Evolutionary conservation across 2,797 vertebrate species (phyloP), one percentile per base, ranked within the genome.

Genomic region (Xerus rutilus): DNA sequence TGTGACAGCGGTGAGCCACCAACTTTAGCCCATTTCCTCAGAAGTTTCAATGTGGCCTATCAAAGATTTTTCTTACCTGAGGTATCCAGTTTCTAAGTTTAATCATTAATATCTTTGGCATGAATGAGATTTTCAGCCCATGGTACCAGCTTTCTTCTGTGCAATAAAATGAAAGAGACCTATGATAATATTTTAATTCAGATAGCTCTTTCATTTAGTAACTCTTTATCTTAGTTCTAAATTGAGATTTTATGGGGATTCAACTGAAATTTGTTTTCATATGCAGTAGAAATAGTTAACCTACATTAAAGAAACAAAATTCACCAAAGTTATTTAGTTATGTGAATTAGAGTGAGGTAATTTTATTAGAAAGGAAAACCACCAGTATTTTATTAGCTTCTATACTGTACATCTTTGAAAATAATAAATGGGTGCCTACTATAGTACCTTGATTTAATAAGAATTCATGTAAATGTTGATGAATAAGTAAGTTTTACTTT

Each of bases 401-500:
- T n/a, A 1, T 86, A 70, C 12, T 83, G 11, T 62, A 20, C 39
- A 43, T 45, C 62, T 87, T 64, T 35, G 5, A 59, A 85, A 54
- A 4, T 17, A 62, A 72, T 90, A 72, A 86, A 23, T 3, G 11
- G 17, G 25, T 82, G 0, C 15, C 70, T 78, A 21, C 7, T 62
- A 18, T 28, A n/a, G 32, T 74, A 9, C 35, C 18, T 91, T 47
- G 67, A 95, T 43, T 84, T 90, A 95, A 73, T 90, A 86, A 89
- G n/a, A 49, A 65, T 64, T 79, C 20, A 21, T 78, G 39, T 64
- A 86, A 67, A 39, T 89, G 69, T 30, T 20, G 25, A 54, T 86
- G 90, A 67, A 65, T 83, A 70, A 95, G 86, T 54, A 14, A 35
- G 47, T 92, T 93, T 95, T 76, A 62, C 59, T 90, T 88, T 85